Conservation (phyloP, 2,888 invertebrate species). For the Nemotelus pantherinus region DNA sequence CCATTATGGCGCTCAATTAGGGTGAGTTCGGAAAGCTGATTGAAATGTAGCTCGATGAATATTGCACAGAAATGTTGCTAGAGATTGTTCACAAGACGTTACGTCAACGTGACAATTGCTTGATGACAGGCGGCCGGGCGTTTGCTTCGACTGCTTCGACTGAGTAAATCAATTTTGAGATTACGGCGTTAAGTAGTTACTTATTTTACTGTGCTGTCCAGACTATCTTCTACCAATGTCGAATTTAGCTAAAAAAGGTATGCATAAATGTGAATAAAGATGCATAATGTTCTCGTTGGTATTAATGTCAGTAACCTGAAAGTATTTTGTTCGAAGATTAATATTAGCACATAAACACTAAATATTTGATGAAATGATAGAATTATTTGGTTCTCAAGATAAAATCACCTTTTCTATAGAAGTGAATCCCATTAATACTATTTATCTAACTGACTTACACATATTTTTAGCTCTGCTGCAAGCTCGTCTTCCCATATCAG, state of each 20-base stretch:
- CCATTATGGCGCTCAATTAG: neutral
- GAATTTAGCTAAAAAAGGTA: slow-evolving; percentile 44
- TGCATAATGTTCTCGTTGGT: too few relatives aligned
- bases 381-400: neutral
- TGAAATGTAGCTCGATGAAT: neutral
- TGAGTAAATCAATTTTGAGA: too few relatives aligned
- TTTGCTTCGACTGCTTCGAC: too few relatives aligned
- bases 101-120: too few relatives aligned
- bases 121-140: too few relatives aligned
- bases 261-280: neutral
- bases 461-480: slow-evolving; percentile 64
- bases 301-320: too few relatives aligned
- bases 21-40: slow-evolving; percentile 12
- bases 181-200: too few relatives aligned
- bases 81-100: neutral
- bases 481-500: slow-evolving; percentile 64
- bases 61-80: slow-evolving; percentile 13
- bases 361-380: neutral
- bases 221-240: slow-evolving; percentile 25
- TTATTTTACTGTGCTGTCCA: too few relatives aligned
- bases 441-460: neutral
- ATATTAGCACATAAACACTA: neutral
- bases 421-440: too few relatives aligned
- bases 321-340: neutral
- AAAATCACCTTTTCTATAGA: too few relatives aligned